These are phyloP conservation scores for Malurus splendens DNA, from an alignment of 2,797 vertebrate species.

Conservation along the genomic window DNA sequence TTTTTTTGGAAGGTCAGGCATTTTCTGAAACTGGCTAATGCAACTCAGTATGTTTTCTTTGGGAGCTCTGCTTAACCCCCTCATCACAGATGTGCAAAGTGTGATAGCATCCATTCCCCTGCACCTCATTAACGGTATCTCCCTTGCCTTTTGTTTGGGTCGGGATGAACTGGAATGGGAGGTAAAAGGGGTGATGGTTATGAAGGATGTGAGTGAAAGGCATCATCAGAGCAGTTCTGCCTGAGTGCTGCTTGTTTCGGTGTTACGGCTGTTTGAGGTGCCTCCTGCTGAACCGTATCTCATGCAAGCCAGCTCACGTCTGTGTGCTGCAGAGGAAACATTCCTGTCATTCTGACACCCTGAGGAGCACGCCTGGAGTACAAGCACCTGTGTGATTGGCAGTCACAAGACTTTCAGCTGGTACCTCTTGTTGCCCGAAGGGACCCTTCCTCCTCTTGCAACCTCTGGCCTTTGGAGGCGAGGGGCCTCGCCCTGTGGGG, in stretches of 20 bases:
- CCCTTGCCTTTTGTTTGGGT: neutral
- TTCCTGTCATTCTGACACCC: neutral
- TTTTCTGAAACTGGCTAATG: neutral
- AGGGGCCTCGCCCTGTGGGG: neutral
- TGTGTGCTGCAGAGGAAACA: neutral
- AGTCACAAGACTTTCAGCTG: neutral
- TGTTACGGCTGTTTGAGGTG: neutral
- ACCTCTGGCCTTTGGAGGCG: neutral
- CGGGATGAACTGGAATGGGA: neutral
- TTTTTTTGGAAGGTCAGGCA: neutral
- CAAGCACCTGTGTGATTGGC: neutral
- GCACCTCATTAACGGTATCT: neutral
- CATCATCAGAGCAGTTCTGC: neutral
- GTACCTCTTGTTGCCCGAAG: neutral
- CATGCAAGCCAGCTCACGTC: neutral
- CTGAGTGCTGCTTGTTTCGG: conserved; percentile 21
- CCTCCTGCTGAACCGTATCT: neutral
- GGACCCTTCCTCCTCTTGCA: neutral
- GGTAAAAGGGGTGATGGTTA: conserved; percentile 23
- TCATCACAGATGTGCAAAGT: neutral
- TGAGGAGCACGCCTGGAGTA: neutral
- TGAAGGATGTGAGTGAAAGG: conserved; percentile 3
- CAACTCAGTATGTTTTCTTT: neutral
- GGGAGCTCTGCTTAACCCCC: neutral
- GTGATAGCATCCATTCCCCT: neutral